These are phyloP conservation scores for Drosophila buzzatii DNA, from an alignment of 2,888 invertebrate genomes.

Conservation along the genomic window DNA sequence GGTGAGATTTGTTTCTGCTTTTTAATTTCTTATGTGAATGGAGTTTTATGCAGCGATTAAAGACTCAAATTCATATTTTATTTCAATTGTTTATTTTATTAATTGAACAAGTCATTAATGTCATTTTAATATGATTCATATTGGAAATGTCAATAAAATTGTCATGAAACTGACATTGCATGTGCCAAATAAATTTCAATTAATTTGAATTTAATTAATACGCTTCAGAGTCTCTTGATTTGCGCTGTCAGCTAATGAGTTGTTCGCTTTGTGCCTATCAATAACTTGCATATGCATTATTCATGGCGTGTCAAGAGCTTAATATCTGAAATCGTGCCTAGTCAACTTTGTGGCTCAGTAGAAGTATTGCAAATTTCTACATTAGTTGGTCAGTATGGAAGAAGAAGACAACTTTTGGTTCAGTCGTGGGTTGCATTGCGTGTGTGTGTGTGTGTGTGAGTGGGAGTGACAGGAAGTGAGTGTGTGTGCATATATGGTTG, in stretches of 20 bases:
- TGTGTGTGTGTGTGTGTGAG: neutral
- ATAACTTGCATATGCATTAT: neutral
- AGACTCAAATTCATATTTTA: too few relatives aligned
- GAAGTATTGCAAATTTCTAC: neutral
- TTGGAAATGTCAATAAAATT: neutral
- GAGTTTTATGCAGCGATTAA: neutral
- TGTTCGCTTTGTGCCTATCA: conserved; percentile 3
- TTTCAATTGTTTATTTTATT: neutral
- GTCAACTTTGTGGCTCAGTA: conserved; percentile 1
- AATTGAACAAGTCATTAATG: neutral
- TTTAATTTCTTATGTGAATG: too few relatives aligned
- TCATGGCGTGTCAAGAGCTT: neutral
- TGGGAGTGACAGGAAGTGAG: too few relatives aligned
- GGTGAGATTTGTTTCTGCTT: neutral
- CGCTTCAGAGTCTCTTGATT: neutral
- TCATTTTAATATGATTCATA: neutral
- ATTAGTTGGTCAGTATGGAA: conserved; percentile 13
- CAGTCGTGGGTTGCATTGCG: conserved; percentile 7
- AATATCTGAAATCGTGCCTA: neutral
- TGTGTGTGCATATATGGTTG: conserved; percentile 9
- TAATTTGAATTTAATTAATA: conserved; percentile 18
- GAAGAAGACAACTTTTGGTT: conserved; percentile 45
- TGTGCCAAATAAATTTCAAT: conserved; percentile 4
- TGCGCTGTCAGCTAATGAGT: neutral
- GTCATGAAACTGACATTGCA: neutral